phyloP scores from a whole-genome alignment of 2,888 invertebrate genomes.

The Andrena dorsata region DNA sequence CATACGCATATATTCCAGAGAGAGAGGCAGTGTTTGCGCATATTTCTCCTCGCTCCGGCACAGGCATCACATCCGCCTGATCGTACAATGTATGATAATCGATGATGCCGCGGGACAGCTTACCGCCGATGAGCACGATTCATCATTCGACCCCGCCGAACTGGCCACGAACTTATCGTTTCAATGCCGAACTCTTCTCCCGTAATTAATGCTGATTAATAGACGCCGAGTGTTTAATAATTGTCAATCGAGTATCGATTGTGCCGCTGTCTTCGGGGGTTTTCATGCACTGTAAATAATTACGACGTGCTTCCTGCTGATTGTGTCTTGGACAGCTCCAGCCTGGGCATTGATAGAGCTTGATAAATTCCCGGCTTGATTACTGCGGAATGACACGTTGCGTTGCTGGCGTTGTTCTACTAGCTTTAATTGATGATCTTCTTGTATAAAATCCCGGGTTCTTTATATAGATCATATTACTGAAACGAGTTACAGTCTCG shows the following conservation, averaged over 20 bases:
- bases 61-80: slow-evolving; percentile 47
- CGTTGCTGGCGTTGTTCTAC: not conserved
- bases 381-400: not conserved
- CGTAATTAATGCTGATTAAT: slow-evolving; percentile 55
- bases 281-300: slow-evolving; percentile 40
- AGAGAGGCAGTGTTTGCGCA: slow-evolving; percentile 45
- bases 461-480: no score
- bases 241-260: slow-evolving; percentile 48
- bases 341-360: slow-evolving; percentile 17
- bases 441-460: no score
- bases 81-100: slow-evolving; percentile 69
- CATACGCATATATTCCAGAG: slow-evolving; percentile 35
- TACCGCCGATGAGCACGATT: slow-evolving; percentile 49
- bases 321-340: slow-evolving; percentile 1
- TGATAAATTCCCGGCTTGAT: slow-evolving; percentile 33
- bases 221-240: slow-evolving; percentile 24
- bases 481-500: no score
- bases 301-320: slow-evolving; percentile 36
- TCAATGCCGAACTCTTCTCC: slow-evolving; percentile 34
- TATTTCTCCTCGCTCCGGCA: slow-evolving; percentile 50
- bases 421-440: not conserved
- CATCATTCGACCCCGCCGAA: slow-evolving; percentile 31
- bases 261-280: slow-evolving; percentile 24
- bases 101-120: slow-evolving; percentile 66
- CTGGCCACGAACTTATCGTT: slow-evolving; percentile 43